Evolutionary conservation across 2,113 vertebrate genomes (phyloP).

Genomic region (Platysteira castanea): DNA sequence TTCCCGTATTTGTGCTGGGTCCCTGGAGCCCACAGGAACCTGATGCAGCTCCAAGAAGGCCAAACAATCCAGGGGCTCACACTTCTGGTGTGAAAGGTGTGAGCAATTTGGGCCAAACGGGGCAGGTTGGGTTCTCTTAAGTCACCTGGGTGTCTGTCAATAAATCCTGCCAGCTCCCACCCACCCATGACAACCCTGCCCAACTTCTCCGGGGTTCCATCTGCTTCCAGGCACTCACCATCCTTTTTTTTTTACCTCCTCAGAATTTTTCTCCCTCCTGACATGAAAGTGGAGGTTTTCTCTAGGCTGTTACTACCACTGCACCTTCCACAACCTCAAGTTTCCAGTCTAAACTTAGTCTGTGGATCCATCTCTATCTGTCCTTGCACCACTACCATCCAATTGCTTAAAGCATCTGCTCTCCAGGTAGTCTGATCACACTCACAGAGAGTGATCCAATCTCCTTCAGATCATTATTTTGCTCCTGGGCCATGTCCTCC

Average conservation of each 20-base stretch:
- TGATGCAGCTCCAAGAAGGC: background rate
- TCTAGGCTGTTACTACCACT: background rate
- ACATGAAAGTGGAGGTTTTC: background rate
- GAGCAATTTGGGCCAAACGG: background rate
- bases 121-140: background rate
- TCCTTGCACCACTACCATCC: background rate
- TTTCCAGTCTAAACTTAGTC: background rate
- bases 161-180: background rate
- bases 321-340: background rate
- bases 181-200: background rate
- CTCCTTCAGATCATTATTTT: background rate
- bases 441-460: background rate
- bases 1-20: background rate
- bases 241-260: background rate
- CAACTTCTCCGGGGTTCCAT: background rate
- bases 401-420: background rate
- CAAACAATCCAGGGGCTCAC: background rate
- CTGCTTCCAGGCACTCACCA: background rate
- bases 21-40: background rate
- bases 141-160: background rate
- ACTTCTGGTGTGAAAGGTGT: background rate
- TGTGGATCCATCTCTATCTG: background rate
- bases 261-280: background rate
- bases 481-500: background rate
- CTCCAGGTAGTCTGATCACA: background rate